Percentiles rank a stretch among this genome's conserved stretches.
phyloP scores from a whole-genome alignment of 2,888 invertebrate genomes.

The Heliconius erato region DNA sequence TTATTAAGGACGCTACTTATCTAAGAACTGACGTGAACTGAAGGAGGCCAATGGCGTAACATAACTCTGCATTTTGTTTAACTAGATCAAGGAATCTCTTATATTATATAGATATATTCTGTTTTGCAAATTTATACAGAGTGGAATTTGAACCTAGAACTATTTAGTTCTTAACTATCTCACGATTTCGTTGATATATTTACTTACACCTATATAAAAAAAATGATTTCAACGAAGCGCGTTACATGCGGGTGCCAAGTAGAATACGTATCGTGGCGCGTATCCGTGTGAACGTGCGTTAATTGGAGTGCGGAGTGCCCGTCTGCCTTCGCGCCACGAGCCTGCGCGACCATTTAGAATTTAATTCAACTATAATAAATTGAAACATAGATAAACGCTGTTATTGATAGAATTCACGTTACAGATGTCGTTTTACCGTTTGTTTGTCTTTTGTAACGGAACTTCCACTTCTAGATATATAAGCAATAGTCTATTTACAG shows the following conservation, averaged over 20 bases:
- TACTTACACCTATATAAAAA: constrained; percentile 6
- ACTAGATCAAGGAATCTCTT: too few relatives aligned
- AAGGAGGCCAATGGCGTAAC: background rate
- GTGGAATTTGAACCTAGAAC: background rate
- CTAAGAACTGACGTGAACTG: too few relatives aligned
- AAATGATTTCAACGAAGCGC: background rate
- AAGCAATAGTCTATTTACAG: background rate
- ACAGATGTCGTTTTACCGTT: constrained; percentile 11
- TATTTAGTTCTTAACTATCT: background rate
- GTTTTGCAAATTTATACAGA: background rate
- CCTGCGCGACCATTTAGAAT: constrained; percentile 64
- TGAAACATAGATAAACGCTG: constrained; percentile 57
- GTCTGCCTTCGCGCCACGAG: constrained; percentile 74
- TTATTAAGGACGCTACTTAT: too few relatives aligned
- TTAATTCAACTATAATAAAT: constrained; percentile 71
- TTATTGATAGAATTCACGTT: constrained; percentile 47
- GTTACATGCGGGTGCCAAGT: constrained; percentile 42
- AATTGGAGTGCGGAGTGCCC: constrained; percentile 81
- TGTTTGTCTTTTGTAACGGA: constrained; percentile 16
- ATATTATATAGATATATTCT: background rate
- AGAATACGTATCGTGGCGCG: constrained; percentile 49
- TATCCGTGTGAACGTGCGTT: constrained; percentile 80
- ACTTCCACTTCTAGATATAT: background rate
- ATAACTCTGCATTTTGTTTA: background rate
- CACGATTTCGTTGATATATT: background rate